phyloP scores from a whole-genome alignment of 2,888 invertebrate species.

The Carabus problematicus region DNA sequence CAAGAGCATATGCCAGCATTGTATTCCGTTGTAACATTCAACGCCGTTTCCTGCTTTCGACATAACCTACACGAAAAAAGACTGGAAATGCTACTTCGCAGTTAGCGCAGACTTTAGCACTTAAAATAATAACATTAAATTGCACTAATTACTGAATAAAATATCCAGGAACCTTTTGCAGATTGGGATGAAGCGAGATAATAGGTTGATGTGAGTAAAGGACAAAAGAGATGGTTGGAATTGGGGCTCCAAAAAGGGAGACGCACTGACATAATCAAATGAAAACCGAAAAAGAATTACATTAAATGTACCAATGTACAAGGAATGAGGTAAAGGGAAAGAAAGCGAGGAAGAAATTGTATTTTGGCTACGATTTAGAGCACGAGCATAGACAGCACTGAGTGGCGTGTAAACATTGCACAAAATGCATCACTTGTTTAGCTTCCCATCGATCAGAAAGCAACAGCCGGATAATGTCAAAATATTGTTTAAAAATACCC shows the following conservation, averaged over 20 bases:
- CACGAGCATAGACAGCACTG: background rate
- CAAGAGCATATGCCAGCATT: no score
- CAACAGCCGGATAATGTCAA: constrained; percentile 4
- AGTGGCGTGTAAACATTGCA: constrained; percentile 13
- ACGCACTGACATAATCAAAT: background rate
- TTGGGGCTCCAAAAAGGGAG: constrained; percentile 13
- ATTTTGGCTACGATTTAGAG: background rate
- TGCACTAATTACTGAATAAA: constrained; percentile 30
- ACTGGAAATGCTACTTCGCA: background rate
- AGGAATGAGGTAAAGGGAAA: no score
- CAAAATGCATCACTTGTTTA: constrained; percentile 18
- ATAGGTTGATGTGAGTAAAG: background rate
- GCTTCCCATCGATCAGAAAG: constrained; percentile 5
- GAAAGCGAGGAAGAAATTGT: no score
- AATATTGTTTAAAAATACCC: constrained; percentile 18
- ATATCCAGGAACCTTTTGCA: background rate
- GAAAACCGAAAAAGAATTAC: background rate
- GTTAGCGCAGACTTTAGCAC: constrained; percentile 17
- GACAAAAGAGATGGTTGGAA: constrained; percentile 13
- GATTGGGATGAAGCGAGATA: constrained; percentile 1
- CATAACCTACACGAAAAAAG: background rate
- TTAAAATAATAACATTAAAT: constrained; percentile 37
- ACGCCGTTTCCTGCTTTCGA: no score
- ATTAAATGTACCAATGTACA: no score
- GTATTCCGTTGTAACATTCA: no score